These are phyloP conservation scores for Acanthosoma haemorrhoidale DNA, from an alignment of 2,888 invertebrate species.

Conservation along the genomic window DNA sequence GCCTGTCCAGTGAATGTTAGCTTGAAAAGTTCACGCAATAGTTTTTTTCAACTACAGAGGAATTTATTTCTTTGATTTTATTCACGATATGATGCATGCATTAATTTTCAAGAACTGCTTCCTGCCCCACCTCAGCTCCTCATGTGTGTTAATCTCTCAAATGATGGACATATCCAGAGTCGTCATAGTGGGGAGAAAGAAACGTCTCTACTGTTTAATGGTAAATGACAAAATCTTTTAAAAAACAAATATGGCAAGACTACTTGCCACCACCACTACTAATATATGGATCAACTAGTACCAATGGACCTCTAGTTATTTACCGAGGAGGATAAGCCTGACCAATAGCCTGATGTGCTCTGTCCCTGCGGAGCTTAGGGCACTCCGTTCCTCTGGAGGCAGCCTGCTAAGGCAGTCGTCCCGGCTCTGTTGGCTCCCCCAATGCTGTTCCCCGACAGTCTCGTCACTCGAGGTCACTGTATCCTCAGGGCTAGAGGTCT, in stretches of 20 bases:
- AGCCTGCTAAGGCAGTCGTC: conserved; percentile 58
- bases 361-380: conserved; percentile 69
- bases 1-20: too few species aligned
- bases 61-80: too few species aligned
- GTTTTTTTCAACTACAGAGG: too few species aligned
- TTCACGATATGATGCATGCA: too few species aligned
- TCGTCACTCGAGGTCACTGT: conserved; percentile 17
- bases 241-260: not conserved
- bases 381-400: conserved; percentile 54
- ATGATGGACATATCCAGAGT: too few species aligned
- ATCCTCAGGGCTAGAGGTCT: conserved; percentile 14
- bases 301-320: not conserved
- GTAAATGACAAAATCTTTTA: not conserved
- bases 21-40: too few species aligned
- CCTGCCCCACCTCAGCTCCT: too few species aligned
- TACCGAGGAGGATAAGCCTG: conserved; percentile 41
- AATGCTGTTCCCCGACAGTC: conserved; percentile 33
- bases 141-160: too few species aligned
- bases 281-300: too few species aligned
- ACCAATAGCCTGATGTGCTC: conserved; percentile 62
- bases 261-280: too few species aligned
- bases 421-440: conserved; percentile 2
- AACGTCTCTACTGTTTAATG: not conserved
- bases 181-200: not conserved
- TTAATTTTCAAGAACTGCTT: too few species aligned